Conservation (phyloP, 2,113 vertebrate species). For the Collichthys lucidus region DNA sequence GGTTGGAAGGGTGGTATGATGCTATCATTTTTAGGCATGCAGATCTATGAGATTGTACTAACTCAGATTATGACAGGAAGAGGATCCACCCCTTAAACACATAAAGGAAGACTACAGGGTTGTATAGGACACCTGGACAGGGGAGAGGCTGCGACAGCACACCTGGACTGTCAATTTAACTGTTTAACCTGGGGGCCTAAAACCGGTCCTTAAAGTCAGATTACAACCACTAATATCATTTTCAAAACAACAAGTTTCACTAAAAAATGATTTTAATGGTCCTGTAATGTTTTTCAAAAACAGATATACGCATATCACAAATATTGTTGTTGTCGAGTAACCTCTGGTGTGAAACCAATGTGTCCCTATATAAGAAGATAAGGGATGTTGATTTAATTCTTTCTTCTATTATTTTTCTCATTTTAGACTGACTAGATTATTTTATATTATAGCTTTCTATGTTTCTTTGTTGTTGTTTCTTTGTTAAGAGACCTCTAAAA, state of each 20-base stretch:
- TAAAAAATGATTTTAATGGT: not conserved
- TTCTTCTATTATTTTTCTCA: no score
- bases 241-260: not conserved
- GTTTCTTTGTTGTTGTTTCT: no score
- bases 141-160: slow-evolving; percentile 46
- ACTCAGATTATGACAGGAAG: slow-evolving; percentile 36
- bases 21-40: not conserved
- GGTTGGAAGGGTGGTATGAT: not conserved
- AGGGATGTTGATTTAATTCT: no score
- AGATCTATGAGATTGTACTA: slow-evolving; percentile 8
- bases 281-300: not conserved
- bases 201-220: slow-evolving; percentile 4
- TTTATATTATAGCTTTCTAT: no score
- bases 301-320: not conserved
- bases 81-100: slow-evolving; percentile 17
- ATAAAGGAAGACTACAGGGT: slow-evolving; percentile 47
- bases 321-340: not conserved
- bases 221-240: not conserved
- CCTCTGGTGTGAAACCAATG: not conserved
- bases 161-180: slow-evolving; percentile 60
- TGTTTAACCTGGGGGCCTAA: slow-evolving; percentile 39
- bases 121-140: slow-evolving; percentile 70
- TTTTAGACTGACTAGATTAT: no score
- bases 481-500: not conserved
- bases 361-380: not conserved